Percentiles rank a stretch among this genome's conserved stretches.
Conservation (phyloP, 2,113 vertebrate species). For the Uria aalge region DNA sequence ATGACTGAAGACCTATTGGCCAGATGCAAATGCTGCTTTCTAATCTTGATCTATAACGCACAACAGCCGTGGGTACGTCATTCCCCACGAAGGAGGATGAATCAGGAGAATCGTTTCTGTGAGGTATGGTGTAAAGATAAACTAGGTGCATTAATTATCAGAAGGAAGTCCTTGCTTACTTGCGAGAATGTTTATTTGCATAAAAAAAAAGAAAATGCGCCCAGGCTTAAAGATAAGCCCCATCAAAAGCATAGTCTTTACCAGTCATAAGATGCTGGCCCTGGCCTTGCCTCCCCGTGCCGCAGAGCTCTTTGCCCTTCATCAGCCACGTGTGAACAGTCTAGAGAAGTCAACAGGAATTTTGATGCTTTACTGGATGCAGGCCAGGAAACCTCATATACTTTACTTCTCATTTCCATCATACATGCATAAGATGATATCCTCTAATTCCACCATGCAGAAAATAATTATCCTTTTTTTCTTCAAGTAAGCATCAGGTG, state of each 20-base stretch:
- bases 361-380: not conserved
- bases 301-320: not conserved
- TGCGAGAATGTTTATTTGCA: not conserved
- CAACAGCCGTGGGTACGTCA: conserved; percentile 21
- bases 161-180: conserved; percentile 13
- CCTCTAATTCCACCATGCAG: not conserved
- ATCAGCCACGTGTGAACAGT: not conserved
- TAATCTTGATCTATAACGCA: conserved; percentile 60
- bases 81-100: not conserved
- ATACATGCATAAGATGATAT: not conserved
- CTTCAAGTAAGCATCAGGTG: not conserved
- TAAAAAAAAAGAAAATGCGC: not conserved
- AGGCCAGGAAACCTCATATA: not conserved
- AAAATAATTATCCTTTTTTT: not conserved
- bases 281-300: not conserved
- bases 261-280: not conserved
- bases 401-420: not conserved
- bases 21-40: conserved; percentile 71
- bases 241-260: not conserved
- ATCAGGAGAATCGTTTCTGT: conserved; percentile 1
- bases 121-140: conserved; percentile 1
- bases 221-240: not conserved
- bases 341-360: not conserved
- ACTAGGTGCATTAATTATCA: conserved; percentile 22
- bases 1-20: conserved; percentile 64